Percentiles rank a stretch among this genome's conserved stretches.
Conservation (phyloP, 1,140 invertebrate genomes). For the Sitobion miscanthi region DNA sequence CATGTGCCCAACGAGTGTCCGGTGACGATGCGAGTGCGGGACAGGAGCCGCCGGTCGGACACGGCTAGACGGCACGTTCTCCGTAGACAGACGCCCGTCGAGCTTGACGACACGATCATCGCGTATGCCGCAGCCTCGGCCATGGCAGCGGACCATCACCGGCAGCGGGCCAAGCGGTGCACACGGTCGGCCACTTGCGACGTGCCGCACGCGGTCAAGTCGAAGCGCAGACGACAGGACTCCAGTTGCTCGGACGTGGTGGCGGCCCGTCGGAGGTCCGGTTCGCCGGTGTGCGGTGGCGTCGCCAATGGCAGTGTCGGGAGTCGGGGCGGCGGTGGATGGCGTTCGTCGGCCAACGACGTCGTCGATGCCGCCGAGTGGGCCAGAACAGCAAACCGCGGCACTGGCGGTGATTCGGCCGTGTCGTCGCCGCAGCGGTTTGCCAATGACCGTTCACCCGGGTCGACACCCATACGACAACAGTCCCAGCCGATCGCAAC, state of each 20-base stretch:
- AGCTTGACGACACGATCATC: conserved; percentile 68
- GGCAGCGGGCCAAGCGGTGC: conserved; percentile 24
- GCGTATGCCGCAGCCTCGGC: conserved; percentile 61
- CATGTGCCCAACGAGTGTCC: conserved; percentile 71
- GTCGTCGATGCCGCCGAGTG: conserved; percentile 10
- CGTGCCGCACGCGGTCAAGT: conserved; percentile 40
- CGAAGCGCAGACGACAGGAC: conserved; percentile 26
- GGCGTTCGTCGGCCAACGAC: conserved; percentile 49
- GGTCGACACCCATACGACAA: neutral
- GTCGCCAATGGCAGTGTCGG: neutral
- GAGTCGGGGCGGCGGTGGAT: neutral
- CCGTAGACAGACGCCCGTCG: conserved; percentile 75
- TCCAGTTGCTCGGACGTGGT: conserved; percentile 44
- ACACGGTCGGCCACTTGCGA: conserved; percentile 43
- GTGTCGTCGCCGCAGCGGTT: neutral
- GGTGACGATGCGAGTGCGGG: conserved; percentile 73
- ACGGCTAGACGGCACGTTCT: conserved; percentile 77
- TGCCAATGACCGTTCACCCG: neutral
- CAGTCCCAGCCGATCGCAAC: neutral
- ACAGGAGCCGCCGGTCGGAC: conserved; percentile 68
- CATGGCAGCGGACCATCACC: conserved; percentile 16
- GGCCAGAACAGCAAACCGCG: neutral
- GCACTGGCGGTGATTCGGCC: neutral
- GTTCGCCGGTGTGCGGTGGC: neutral
- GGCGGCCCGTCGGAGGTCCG: conserved; percentile 22